Conservation (phyloP, 2,888 invertebrate species). For the Gisinianus flammeolus region DNA sequence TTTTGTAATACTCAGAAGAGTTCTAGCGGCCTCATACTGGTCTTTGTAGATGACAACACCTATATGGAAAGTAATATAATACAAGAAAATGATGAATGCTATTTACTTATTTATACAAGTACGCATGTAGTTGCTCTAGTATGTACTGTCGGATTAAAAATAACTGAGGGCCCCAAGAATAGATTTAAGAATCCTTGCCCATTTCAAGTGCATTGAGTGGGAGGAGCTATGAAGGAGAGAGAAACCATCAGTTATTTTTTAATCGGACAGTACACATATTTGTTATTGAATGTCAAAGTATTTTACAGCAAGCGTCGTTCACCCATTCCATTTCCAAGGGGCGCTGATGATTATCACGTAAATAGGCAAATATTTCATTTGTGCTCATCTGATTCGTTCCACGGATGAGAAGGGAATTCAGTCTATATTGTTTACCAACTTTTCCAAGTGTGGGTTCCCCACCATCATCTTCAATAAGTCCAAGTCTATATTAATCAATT, state of each 20-base stretch:
- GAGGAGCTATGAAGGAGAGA: too few species aligned
- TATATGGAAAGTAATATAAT: constrained; percentile 2
- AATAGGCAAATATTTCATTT: constrained; percentile 79
- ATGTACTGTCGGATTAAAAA: too few species aligned
- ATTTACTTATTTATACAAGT: neutral
- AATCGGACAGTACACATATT: too few species aligned
- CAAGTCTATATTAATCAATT: constrained; percentile 46
- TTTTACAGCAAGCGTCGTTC: constrained; percentile 76
- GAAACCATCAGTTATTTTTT: too few species aligned
- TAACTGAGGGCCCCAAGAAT: too few species aligned
- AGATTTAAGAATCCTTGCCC: too few species aligned
- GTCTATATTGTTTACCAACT: constrained; percentile 68
- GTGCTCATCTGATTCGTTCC: constrained; percentile 78
- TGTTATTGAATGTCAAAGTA: neutral
- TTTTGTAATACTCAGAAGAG: constrained; percentile 48
- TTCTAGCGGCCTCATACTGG: constrained; percentile 48
- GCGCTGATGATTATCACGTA: constrained; percentile 70
- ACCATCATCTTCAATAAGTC: constrained; percentile 51
- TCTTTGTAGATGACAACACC: constrained; percentile 52
- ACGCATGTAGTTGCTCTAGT: neutral
- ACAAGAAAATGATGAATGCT: too few species aligned
- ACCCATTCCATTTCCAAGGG: constrained; percentile 84
- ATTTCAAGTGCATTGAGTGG: too few species aligned
- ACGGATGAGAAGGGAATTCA: constrained; percentile 76
- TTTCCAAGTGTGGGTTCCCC: constrained; percentile 49